phyloP scores from a whole-genome alignment of 2,113 vertebrate genomes.

The Paraplagusia blochii region DNA sequence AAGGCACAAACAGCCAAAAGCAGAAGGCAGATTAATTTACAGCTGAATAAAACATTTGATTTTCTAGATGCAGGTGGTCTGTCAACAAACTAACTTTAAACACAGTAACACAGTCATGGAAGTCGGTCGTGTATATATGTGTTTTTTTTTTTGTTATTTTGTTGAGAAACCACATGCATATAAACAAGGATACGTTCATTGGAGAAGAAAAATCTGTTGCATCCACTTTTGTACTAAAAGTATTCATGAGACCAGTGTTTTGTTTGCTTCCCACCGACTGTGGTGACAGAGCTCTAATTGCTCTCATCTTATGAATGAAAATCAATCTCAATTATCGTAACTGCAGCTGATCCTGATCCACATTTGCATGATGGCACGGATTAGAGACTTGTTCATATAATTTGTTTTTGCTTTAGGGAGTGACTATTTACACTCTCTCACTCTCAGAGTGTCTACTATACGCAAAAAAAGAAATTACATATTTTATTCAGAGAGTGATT shows the following conservation, averaged over 20 bases:
- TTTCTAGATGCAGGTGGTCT: no score
- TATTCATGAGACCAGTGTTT: constrained; percentile 11
- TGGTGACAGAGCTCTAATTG: constrained; percentile 23
- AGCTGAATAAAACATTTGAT: no score
- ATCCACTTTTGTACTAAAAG: constrained; percentile 10
- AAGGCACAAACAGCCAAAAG: no score
- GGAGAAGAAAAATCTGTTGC: constrained; percentile 6
- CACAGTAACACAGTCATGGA: no score
- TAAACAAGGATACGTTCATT: no score
- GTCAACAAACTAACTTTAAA: no score
- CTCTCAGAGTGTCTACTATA: not conserved
- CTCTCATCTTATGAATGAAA: constrained; percentile 17
- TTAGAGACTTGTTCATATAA: constrained; percentile 26
- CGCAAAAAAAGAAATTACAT: constrained; percentile 9
- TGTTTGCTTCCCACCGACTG: constrained; percentile 20
- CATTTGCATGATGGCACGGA: constrained; percentile 40
- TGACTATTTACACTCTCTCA: constrained; percentile 9
- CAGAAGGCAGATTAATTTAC: no score
- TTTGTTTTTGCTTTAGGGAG: constrained; percentile 24
- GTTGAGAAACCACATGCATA: no score
- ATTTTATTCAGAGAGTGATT: not conserved
- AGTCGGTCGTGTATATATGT: no score
- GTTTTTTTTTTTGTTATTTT: no score
- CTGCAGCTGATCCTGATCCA: constrained; percentile 18
- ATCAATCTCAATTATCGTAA: constrained; percentile 32